A percentile compares a stretch with the other conserved stretches of the same genome.
phyloP scores from a whole-genome alignment of 2,113 vertebrate species.

The Callipepla californica region DNA sequence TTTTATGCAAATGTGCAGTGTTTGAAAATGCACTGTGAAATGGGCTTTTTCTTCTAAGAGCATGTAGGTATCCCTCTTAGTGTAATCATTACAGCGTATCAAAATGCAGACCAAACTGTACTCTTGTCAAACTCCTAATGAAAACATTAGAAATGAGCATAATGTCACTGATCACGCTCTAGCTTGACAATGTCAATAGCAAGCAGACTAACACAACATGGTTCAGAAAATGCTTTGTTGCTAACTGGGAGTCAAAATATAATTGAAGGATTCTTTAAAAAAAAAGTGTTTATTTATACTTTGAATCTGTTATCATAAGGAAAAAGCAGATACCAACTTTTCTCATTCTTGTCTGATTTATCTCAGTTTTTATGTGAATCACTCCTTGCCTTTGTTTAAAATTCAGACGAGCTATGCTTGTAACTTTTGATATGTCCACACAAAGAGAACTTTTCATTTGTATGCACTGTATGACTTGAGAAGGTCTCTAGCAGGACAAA shows the following conservation, averaged over 20 bases:
- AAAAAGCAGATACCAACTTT: not conserved
- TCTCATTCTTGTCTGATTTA: not conserved
- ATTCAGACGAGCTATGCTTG: not conserved
- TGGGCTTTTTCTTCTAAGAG: not conserved
- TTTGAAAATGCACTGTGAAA: not conserved
- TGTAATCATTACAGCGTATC: not conserved
- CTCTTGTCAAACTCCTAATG: not conserved
- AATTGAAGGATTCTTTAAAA: not conserved
- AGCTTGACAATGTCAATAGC: not conserved
- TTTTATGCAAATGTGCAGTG: not conserved
- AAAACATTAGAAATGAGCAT: not conserved
- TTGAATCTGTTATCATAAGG: not conserved
- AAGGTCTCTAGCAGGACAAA: not conserved
- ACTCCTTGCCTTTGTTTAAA: not conserved
- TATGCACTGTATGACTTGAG: not conserved
- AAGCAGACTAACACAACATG: not conserved
- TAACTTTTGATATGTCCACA: not conserved
- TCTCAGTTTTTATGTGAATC: not conserved
- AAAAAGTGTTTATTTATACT: not conserved
- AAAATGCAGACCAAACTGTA: not conserved
- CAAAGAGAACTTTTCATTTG: not conserved
- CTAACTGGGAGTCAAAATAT: not conserved
- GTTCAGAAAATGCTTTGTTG: not conserved
- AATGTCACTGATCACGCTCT: not conserved
- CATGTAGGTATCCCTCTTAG: not conserved